phyloP scores from a whole-genome alignment of 2,113 vertebrate genomes.

The Hemicordylus capensis region DNA sequence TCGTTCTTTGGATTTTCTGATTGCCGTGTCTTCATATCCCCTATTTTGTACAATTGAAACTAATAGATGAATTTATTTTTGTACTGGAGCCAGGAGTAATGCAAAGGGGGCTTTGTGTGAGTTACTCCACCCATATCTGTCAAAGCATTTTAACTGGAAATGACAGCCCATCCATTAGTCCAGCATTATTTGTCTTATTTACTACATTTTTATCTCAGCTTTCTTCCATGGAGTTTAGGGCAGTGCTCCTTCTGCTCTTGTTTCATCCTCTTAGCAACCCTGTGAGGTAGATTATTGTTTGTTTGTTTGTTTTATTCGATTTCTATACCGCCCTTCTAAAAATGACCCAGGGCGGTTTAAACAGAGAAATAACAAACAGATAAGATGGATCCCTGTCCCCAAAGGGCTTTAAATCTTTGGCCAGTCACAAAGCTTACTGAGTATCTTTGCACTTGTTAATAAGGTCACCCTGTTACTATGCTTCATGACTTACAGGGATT shows the following conservation, averaged over 20 bases:
- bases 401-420: too few species aligned
- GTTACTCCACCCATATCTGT: slow-evolving; percentile 11
- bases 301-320: too few species aligned
- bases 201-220: neutral
- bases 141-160: neutral
- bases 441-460: too few species aligned
- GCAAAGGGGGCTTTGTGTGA: neutral
- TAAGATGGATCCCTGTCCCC: too few species aligned
- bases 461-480: neutral
- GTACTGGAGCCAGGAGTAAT: neutral
- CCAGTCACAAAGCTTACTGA: too few species aligned
- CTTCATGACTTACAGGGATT: neutral
- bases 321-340: too few species aligned
- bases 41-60: neutral
- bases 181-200: neutral
- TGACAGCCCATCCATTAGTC: neutral
- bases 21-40: slow-evolving; percentile 52
- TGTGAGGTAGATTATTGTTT: too few species aligned
- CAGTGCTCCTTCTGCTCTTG: neutral
- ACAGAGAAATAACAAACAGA: too few species aligned
- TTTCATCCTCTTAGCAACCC: neutral
- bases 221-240: neutral
- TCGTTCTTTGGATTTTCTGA: slow-evolving; percentile 43
- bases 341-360: too few species aligned
- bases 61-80: slow-evolving; percentile 57